phyloP scores from a whole-genome alignment of 2,797 vertebrate species.

The Scleropages formosus region DNA sequence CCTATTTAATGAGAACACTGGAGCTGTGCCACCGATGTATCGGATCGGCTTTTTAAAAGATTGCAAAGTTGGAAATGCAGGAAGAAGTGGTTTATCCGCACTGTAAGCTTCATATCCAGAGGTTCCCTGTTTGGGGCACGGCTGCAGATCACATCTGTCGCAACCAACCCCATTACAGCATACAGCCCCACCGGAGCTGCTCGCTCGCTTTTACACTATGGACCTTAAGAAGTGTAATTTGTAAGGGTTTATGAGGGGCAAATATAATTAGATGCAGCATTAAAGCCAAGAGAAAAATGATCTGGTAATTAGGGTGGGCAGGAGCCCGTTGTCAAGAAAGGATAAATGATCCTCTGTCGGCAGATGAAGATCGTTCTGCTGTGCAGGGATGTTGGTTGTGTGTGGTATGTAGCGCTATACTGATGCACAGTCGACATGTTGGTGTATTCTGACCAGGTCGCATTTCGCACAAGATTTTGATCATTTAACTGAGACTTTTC shows the following conservation, averaged over 20 bases:
- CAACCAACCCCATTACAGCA: no score
- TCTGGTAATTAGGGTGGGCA: neutral
- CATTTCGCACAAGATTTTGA: neutral
- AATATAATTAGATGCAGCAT: conserved; percentile 2
- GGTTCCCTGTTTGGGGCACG: no score
- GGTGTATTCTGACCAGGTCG: neutral
- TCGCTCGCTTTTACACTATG: neutral
- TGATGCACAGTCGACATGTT: neutral
- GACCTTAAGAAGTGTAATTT: neutral
- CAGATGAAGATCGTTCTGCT: neutral
- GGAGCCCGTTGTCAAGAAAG: neutral
- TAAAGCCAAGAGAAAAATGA: neutral
- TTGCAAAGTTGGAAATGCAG: no score
- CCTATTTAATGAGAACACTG: conserved; percentile 4
- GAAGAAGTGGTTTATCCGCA: no score
- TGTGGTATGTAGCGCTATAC: neutral
- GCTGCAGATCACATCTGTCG: neutral
- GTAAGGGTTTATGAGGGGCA: neutral
- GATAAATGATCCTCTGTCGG: neutral
- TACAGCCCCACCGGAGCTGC: neutral
- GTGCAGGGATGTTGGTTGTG: no score
- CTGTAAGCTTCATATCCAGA: no score
- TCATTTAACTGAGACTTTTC: no score
- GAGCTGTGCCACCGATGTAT: neutral
- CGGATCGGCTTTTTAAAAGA: neutral